Evolutionary conservation across 1,140 invertebrate genomes (phyloP), one percentile per base, ranked within the genome.

Genomic region (Scaptodrosophila lebanonensis): DNA sequence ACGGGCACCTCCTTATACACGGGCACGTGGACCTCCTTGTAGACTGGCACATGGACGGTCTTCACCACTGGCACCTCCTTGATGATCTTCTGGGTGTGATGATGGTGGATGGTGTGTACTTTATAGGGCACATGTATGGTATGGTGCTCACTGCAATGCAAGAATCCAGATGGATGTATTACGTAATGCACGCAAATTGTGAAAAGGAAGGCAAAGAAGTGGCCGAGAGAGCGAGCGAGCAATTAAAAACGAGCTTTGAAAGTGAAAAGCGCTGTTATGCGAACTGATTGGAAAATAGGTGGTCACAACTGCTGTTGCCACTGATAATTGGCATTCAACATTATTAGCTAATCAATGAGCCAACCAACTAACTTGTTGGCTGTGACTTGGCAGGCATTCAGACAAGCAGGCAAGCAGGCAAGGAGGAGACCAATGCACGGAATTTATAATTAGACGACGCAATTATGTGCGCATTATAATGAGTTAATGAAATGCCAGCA

Each of bases 71-170:
- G 83, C 42, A 84, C 82, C 8, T 84, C 79, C 22, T 50, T 50
- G 12, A 50, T 8, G 8, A 91, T 65, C 70, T 92, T 91, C 72
- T 91, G 88, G 18, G 90, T 88, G 66, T 91, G 91, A 73, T 91
- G 90, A 76, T 92, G 91, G 69, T 92, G 91, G 2, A 91, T 88
- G n/a, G 90, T 91, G 65, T 91, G 91, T 3, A 91, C 89, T 17
- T 91, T 88, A 72, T 91, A 91, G 6, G 91, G 91, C 9, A 91
- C 90, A 68, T 91, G 90, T 52, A 92, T 89, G 0, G 89, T 86
- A 27, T 89, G 85, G 56, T 91, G 91, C 62, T 90, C 87, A 75
- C 91, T 91, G 72, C 20, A 86, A 82, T 11, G 65, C 39, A 86
- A 84, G 11, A 33, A 11, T 33, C 2, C 9, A 3, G 12, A n/a